A percentile compares a stretch with the other conserved stretches of the same genome.
These are phyloP conservation scores for Iguana delicatissima DNA, from an alignment of 2,797 vertebrate genomes.

Conservation along the genomic window DNA sequence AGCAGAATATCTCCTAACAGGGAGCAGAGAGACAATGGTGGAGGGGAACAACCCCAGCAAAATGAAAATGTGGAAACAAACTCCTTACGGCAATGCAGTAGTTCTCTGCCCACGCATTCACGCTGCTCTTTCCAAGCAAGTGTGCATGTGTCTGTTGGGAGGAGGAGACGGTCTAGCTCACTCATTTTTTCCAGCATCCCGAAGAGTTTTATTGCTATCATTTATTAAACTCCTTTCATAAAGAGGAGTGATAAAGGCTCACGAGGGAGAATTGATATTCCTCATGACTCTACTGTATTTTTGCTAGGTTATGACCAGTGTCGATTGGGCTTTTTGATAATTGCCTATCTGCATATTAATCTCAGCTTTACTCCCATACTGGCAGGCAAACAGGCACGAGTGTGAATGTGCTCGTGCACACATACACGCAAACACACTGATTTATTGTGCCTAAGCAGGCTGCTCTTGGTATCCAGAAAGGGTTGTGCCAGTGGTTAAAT, in stretches of 20 bases:
- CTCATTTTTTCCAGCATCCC: conserved; percentile 43
- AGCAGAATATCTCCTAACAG: background rate
- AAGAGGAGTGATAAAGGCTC: conserved; percentile 50
- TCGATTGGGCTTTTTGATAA: conserved; percentile 50
- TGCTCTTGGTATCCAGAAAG: background rate
- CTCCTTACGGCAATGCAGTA: conserved; percentile 16
- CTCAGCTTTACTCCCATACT: background rate
- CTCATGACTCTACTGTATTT: conserved; percentile 45
- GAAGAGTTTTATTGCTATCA: conserved; percentile 42
- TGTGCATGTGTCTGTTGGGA: background rate
- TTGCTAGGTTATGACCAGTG: conserved; percentile 46
- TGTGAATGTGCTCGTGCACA: too few relatives aligned
- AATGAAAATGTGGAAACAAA: background rate
- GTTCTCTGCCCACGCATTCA: background rate
- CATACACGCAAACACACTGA: background rate
- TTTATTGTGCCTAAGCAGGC: background rate
- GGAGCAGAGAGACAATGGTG: background rate
- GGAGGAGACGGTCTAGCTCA: background rate
- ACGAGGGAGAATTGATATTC: conserved; percentile 51
- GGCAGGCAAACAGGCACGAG: too few relatives aligned
- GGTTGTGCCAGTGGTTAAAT: background rate
- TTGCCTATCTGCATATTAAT: conserved; percentile 36
- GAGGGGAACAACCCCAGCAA: conserved; percentile 10
- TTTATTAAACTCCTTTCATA: conserved; percentile 53
- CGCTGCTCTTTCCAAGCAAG: background rate